These are phyloP conservation scores for Scaptodrosophila latifasciaeformis DNA, from an alignment of 2,888 invertebrate genomes.

Conservation along the genomic window DNA sequence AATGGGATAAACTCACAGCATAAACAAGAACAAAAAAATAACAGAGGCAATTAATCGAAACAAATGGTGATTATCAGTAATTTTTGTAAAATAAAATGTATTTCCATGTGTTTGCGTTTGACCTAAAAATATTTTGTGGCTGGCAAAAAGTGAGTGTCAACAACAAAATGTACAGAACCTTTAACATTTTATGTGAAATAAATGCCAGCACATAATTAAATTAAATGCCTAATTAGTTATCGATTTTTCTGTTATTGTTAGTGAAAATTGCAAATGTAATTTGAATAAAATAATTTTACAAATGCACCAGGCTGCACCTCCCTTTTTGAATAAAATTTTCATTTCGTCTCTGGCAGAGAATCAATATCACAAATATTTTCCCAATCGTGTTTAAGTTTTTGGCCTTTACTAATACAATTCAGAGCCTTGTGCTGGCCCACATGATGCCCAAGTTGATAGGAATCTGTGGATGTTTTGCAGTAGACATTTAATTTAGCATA, in stretches of 20 bases:
- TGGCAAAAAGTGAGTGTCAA: not conserved
- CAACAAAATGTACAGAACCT: too few relatives aligned
- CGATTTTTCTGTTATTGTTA: too few relatives aligned
- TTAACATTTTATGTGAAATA: too few relatives aligned
- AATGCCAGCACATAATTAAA: not conserved
- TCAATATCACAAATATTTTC: too few relatives aligned
- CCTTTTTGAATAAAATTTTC: too few relatives aligned
- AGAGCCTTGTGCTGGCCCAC: not conserved
- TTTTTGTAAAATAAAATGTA: not conserved
- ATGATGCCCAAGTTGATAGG: not conserved
- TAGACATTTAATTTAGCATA: conserved; percentile 61
- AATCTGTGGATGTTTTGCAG: conserved; percentile 16
- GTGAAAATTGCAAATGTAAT: conserved; percentile 17
- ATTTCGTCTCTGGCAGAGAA: too few relatives aligned
- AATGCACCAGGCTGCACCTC: too few relatives aligned
- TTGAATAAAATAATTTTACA: conserved; percentile 41
- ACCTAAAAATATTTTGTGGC: conserved; percentile 16
- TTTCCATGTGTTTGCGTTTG: too few relatives aligned
- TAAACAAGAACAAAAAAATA: too few relatives aligned
- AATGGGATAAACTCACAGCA: too few relatives aligned
- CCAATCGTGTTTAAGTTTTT: conserved; percentile 24
- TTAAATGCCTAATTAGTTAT: not conserved
- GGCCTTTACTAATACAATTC: conserved; percentile 19
- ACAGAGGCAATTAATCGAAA: conserved; percentile 32
- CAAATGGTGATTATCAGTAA: conserved; percentile 24